Base-by-base conservation (phyloP, 92 coral and sea anemone species). In the Galaxea fascicularis region DNA sequence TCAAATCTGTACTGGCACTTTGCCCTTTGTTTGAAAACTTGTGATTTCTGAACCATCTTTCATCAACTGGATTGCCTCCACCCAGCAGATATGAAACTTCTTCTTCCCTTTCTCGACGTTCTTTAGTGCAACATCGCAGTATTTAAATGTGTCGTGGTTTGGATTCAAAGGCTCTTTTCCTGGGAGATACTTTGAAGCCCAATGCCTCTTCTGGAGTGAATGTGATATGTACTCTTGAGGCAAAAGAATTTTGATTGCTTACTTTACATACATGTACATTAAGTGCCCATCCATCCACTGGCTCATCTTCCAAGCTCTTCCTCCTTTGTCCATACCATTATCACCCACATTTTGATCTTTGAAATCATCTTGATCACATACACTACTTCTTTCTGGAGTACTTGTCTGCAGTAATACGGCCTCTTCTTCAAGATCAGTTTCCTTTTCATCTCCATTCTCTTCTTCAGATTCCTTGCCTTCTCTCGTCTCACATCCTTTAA, bases 201-300 rank as follows among this genome's bases (percentile, higher is more conserved):
- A 87, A 53, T 87, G 86, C 70, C 90, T 62, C 51, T 73, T 87
- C 73, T 87, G 90, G 52, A 81, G 70, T 51, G 86, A 87, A 20
- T 80, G 70, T 7, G 77, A 76, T 47, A 80, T 87, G 62, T 80
- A 71, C 69, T 87, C 77, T 5, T 76, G 30, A 45, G 86, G 86
- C 22, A 87, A 74, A 27, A 87, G 75, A 7, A 87, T 56, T 78
- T 87, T 87, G 58, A 71, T 71, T 25, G 85, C 85, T 25, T 79
- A 80, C 26, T 70, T 46, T 29, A 77, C 53, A 73, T 85, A 71
- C 28, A 85, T 41, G 30, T 84, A 81, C 22, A 30, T 70, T 35
- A 47, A n/a, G 30, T 69, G 52, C 21, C 86, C 78, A 18, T 71
- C 39, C 9, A 49, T 68, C 10, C 45, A 51, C 65, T 79, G 64